These are phyloP conservation scores for Pterocles burchelli DNA, from an alignment of 2,113 vertebrate species.

Conservation along the genomic window DNA sequence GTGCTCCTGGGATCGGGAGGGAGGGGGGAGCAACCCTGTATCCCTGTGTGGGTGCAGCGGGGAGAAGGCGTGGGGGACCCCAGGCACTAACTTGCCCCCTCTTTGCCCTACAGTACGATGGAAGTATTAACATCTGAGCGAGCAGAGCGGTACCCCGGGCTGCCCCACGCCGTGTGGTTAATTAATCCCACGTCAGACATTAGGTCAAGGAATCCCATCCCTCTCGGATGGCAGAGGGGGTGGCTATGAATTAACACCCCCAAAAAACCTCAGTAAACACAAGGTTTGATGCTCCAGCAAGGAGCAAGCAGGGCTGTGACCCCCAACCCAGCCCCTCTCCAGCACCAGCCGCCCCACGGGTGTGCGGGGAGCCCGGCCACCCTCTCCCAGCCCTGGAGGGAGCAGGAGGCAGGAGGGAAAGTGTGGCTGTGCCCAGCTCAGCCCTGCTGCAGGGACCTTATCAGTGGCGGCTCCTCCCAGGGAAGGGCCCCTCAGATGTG, in stretches of 20 bases:
- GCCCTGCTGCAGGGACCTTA: not conserved
- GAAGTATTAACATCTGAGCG: rapidly evolving
- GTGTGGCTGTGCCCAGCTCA: not conserved
- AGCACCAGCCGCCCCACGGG: not conserved
- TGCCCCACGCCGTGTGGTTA: rapidly evolving
- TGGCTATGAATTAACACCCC: not conserved
- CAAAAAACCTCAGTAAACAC: not conserved
- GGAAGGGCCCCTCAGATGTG: not conserved
- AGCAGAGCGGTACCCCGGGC: not conserved
- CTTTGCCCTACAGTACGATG: rapidly evolving
- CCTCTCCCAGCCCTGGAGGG: not conserved
- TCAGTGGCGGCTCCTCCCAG: not conserved
- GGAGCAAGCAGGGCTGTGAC: not conserved
- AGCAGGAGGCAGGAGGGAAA: not conserved
- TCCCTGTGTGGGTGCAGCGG: not conserved
- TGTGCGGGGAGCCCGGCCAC: not conserved
- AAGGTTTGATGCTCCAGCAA: not conserved
- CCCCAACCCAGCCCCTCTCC: not conserved
- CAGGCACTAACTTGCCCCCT: rapidly evolving
- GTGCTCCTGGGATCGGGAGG: not conserved
- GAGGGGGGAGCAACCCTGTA: not conserved
- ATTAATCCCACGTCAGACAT: rapidly evolving
- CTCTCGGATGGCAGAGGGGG: rapidly evolving
- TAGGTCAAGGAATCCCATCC: not conserved
- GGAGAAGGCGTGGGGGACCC: not conserved